Percentiles rank a stretch among this genome's conserved stretches.
Evolutionary conservation across 2,797 vertebrate genomes (phyloP).

Genomic region (Forpus xanthops): DNA sequence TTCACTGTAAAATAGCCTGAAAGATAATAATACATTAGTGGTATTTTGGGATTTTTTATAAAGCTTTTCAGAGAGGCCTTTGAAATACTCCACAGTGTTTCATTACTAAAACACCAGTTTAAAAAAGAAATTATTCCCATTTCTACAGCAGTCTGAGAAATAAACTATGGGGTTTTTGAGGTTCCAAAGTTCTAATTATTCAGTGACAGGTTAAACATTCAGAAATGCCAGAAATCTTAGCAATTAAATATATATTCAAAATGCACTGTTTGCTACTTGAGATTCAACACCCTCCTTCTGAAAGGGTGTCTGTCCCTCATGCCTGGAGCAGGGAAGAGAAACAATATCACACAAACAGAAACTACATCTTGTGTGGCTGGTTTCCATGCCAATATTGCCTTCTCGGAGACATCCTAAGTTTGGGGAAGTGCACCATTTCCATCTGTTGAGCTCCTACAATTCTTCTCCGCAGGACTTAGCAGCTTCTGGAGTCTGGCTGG

Average conservation of each 20-base stretch:
- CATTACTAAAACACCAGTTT: background rate
- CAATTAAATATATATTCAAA: background rate
- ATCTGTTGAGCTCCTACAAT: background rate
- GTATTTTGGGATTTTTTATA: rapidly evolving
- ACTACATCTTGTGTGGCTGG: background rate
- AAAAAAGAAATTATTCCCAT: background rate
- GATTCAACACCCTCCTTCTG: background rate
- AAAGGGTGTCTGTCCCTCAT: background rate
- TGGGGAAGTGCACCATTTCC: rapidly evolving
- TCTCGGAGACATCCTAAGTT: background rate
- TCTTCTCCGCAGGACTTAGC: background rate
- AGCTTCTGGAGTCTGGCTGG: background rate
- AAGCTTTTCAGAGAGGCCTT: background rate
- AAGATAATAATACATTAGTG: background rate
- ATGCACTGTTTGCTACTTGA: background rate
- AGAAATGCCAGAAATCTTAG: background rate
- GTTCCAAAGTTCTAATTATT: background rate
- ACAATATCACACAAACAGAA: background rate
- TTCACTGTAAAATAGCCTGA: background rate
- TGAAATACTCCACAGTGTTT: background rate
- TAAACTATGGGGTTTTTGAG: background rate
- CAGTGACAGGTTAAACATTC: background rate
- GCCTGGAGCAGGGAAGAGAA: background rate
- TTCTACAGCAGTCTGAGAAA: background rate
- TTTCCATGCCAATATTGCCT: background rate